Evolutionary conservation across 2,888 invertebrate genomes (phyloP).

Genomic region (Xestobium rufovillosum): DNA sequence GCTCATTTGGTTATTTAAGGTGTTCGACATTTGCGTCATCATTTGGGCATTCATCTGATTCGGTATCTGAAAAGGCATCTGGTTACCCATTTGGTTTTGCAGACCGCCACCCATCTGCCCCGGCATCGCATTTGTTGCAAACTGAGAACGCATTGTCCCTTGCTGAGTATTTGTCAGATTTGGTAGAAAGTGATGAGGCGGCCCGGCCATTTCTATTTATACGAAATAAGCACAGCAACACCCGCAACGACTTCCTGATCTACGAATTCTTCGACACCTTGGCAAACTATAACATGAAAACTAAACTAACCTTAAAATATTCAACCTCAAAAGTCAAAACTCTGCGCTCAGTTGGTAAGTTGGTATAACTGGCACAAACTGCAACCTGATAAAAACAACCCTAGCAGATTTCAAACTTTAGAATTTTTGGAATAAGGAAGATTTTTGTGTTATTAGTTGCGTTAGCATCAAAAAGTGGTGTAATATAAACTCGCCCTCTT

Average conservation of each 20-base stretch:
- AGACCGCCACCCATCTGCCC: conserved; percentile 32
- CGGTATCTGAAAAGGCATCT: conserved; percentile 41
- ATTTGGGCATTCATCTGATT: conserved; percentile 52
- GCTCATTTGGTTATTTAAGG: conserved; percentile 32
- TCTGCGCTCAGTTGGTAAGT: too few relatives aligned
- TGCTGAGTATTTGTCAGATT: conserved; percentile 57
- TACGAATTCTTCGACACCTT: background rate
- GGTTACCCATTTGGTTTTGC: conserved; percentile 34
- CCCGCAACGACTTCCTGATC: background rate
- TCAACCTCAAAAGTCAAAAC: too few relatives aligned
- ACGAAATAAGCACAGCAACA: too few relatives aligned
- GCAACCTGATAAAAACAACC: too few relatives aligned
- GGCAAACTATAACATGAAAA: too few relatives aligned
- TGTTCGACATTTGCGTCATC: conserved; percentile 39
- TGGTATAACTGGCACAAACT: too few relatives aligned
- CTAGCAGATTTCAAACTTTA: too few relatives aligned
- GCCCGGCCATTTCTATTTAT: conserved; percentile 54
- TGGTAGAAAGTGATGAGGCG: conserved; percentile 64
- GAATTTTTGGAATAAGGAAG: too few relatives aligned
- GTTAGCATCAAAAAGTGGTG: too few relatives aligned
- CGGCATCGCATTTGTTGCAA: conserved; percentile 53
- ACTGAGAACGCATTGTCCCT: conserved; percentile 56
- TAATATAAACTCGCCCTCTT: too few relatives aligned
- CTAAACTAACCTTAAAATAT: too few relatives aligned
- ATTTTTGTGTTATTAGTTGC: too few relatives aligned